Percentiles rank a stretch among this genome's conserved stretches.
phyloP scores from a whole-genome alignment of 2,888 invertebrate genomes.

The Drosophila suboccidentalis region DNA sequence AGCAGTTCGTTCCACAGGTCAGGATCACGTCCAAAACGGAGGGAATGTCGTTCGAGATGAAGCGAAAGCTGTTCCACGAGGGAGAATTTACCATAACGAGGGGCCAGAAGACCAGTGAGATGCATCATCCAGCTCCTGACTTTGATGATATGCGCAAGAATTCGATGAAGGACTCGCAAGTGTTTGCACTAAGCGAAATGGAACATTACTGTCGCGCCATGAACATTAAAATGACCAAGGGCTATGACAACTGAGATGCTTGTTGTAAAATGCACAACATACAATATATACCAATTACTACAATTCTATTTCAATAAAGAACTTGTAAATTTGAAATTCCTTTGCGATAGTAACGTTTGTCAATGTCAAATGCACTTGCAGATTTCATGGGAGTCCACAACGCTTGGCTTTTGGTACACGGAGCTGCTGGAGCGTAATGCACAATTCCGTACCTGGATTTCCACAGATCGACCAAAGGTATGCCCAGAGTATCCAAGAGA shows the following conservation, averaged over 20 bases:
- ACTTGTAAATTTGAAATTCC: background rate
- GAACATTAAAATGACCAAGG: conserved; percentile 42
- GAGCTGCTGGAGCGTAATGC: conserved; percentile 96
- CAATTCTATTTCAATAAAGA: conserved; percentile 25
- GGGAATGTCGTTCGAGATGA: conserved; percentile 44
- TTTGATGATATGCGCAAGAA: background rate
- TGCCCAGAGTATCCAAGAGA: conserved; percentile 36
- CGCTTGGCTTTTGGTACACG: conserved; percentile 99
- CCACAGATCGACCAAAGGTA: conserved; percentile 91
- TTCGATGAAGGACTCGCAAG: conserved; percentile 10
- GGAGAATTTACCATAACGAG: conserved; percentile 60
- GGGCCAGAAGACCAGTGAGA: conserved; percentile 47
- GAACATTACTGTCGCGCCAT: conserved; percentile 31
- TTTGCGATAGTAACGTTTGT: conserved; percentile 33
- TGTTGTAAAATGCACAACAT: background rate
- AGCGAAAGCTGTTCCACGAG: conserved; percentile 55
- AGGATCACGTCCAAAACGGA: too few relatives aligned
- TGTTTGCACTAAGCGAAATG: conserved; percentile 15
- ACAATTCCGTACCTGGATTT: conserved; percentile 95
- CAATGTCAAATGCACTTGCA: conserved; percentile 82
- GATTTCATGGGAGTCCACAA: conserved; percentile 99
- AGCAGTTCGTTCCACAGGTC: background rate
- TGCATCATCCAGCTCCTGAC: conserved; percentile 20
- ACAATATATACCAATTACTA: background rate
- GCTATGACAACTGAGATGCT: conserved; percentile 1